Evolutionary conservation across 2,888 invertebrate species (phyloP), one percentile per base, ranked within the genome.

Genomic region (Taphrorychus bicolor): DNA sequence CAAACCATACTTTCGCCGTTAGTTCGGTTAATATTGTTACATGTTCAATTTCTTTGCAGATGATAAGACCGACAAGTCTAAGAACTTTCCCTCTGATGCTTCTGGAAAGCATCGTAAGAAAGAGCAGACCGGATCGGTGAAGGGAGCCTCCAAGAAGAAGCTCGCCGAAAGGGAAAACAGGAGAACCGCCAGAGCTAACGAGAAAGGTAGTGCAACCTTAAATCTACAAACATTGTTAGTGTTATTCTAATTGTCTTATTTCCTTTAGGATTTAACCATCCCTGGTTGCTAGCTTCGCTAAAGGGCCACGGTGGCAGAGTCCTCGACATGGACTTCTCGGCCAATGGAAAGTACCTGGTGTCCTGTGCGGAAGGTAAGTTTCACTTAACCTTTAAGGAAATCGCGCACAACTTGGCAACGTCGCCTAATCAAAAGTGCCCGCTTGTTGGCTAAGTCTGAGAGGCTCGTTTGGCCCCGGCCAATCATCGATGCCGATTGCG

Each of bases 301-400:
- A 95, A 94, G 82, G 94, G 93, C 11, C 95, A 95, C 81, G 89
- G 90, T 0, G 89, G 89, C 23, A 85, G 86, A 9, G 89, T 95
- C 51, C 83, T 90, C 17, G 89, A 91, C 76, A 87, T 94, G 81
- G 92, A 92, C 78, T 91, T 93, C 81, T 93, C 94, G 73, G 87
- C 90, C 68, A 94, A 94, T 82, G 93, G 92, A 73, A 95, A 94
- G 84, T 93, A 89, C 79, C 85, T 95, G 79, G 92, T 92, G 69
- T 91, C 93, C 68, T 91, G 92, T 78, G 91, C 91, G 75, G 91
- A 92, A 85, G 95, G 95, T 95, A 86, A 85, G 87, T 84, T 70
- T 58, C 24, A 58, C n/a, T 49, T 17, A 51, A 4, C 7, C 19
- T 5, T 57, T 14, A 41, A 41, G n/a, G 21, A 57, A 40, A 58